A percentile compares a stretch with the other conserved stretches of the same genome.
These are phyloP conservation scores for Olivierus martensii DNA, from an alignment of 1,140 invertebrate species.

Conservation along the genomic window DNA sequence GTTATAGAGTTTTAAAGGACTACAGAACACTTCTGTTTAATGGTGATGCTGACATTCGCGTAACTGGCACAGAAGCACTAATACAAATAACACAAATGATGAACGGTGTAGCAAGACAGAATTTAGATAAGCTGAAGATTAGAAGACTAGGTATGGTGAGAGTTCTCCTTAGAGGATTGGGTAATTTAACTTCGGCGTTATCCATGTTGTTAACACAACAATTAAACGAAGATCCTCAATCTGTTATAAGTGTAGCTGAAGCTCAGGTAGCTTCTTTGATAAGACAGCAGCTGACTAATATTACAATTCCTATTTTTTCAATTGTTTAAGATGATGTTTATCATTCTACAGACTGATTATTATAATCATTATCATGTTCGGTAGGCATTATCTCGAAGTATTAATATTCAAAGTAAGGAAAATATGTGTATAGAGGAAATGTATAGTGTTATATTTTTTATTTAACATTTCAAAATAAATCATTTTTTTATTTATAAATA, in stretches of 20 bases:
- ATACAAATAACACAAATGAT: constrained; percentile 22
- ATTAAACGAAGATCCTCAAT: constrained; percentile 17
- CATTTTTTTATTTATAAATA: too few species aligned
- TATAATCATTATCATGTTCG: too few species aligned
- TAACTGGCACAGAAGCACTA: constrained; percentile 18
- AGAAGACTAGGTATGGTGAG: constrained; percentile 21
- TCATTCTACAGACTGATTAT: too few species aligned
- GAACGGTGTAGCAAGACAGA: constrained; percentile 8
- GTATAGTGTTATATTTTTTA: too few species aligned
- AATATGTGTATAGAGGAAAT: too few species aligned
- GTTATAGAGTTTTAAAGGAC: constrained; percentile 22
- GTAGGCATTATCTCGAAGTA: too few species aligned
- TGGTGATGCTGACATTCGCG: constrained; percentile 21
- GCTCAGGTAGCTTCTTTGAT: constrained; percentile 15
- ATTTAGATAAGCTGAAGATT: constrained; percentile 17
- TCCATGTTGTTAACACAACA: constrained; percentile 18
- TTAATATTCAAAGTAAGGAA: too few species aligned
- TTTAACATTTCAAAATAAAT: too few species aligned
- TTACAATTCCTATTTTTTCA: constrained; percentile 20
- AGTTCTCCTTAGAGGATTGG: constrained; percentile 20
- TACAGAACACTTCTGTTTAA: constrained; percentile 23
- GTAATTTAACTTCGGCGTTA: constrained; percentile 22
- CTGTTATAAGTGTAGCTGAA: constrained; percentile 15
- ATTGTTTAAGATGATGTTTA: constrained; percentile 15
- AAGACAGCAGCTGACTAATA: constrained; percentile 13